A percentile compares a stretch with the other conserved stretches of the same genome.
Conservation (phyloP, 2,113 vertebrate species). For the Arvicanthis niloticus region DNA sequence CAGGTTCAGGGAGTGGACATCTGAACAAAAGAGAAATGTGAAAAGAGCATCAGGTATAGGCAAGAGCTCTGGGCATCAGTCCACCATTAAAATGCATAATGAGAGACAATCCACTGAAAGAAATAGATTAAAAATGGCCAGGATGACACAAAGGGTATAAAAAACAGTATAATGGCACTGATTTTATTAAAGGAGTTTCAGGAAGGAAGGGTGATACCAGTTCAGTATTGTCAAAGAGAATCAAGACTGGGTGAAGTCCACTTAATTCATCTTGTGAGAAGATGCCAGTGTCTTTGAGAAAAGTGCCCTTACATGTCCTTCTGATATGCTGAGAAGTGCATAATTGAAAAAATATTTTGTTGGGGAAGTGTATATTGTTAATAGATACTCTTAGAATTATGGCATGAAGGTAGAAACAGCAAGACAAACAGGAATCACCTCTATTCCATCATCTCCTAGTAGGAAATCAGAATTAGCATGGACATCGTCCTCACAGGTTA, state of each 20-base stretch:
- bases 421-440: neutral
- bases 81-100: slow-evolving; percentile 54
- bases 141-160: neutral
- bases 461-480: neutral
- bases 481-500: neutral
- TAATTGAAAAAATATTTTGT: neutral
- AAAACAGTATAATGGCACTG: neutral
- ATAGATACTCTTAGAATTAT: neutral
- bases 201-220: neutral
- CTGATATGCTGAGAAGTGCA: neutral
- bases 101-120: neutral
- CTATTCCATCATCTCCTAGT: neutral
- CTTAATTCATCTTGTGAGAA: neutral
- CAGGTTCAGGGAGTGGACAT: neutral
- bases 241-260: neutral
- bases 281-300: neutral
- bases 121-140: neutral
- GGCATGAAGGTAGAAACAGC: neutral
- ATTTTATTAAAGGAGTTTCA: neutral
- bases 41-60: slow-evolving; percentile 32
- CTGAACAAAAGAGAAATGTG: slow-evolving; percentile 7
- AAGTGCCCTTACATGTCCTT: neutral
- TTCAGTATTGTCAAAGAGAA: neutral
- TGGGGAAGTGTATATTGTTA: neutral
- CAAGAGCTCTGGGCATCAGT: neutral